Evolutionary conservation across 2,113 vertebrate species (phyloP).

Genomic region (Peromyscus leucopus): DNA sequence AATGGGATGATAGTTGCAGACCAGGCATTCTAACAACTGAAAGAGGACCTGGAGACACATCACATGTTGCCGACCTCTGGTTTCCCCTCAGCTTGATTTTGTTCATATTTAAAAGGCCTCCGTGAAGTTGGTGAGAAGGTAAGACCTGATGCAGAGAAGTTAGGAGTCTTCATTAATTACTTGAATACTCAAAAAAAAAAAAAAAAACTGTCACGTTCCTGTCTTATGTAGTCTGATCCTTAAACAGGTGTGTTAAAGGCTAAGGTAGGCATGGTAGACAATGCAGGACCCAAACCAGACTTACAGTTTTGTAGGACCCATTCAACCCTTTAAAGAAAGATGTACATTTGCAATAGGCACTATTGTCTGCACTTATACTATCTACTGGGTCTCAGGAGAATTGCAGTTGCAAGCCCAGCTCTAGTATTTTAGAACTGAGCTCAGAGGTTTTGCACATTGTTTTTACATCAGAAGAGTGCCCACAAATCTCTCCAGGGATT

Average conservation of each 20-base stretch:
- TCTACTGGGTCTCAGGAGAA: neutral
- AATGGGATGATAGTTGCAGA: too few relatives aligned
- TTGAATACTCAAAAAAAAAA: neutral
- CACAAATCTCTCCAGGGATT: neutral
- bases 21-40: fast-evolving
- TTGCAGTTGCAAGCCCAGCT: neutral
- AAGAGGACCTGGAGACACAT: neutral
- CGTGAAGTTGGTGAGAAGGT: neutral
- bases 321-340: neutral
- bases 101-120: neutral
- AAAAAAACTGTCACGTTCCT: neutral
- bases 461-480: neutral
- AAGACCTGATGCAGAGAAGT: neutral
- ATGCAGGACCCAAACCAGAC: neutral
- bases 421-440: neutral
- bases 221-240: neutral
- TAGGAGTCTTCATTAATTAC: neutral
- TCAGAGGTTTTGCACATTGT: neutral
- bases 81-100: neutral
- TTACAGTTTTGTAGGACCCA: neutral
- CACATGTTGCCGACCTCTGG: fast-evolving
- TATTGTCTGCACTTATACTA: neutral
- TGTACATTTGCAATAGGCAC: neutral
- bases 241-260: neutral
- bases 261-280: fast-evolving